Conservation (phyloP, 2,113 vertebrate genomes). For the Catharus fuscescens region DNA sequence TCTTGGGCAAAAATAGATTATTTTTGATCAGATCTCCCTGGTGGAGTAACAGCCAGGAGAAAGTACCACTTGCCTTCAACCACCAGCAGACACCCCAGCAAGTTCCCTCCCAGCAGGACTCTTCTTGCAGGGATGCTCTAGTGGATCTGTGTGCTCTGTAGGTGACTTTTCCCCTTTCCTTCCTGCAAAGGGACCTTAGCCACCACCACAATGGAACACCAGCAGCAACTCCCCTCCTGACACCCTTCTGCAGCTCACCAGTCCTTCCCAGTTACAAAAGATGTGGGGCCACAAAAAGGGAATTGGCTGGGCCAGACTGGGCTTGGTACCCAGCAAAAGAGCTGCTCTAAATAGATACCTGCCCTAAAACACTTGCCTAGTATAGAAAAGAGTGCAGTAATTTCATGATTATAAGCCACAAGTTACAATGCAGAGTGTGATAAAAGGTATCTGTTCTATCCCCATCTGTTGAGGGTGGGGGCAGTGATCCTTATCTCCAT, state of each 20-base stretch:
- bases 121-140: neutral
- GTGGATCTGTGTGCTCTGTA: neutral
- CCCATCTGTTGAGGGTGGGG: no score
- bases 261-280: neutral
- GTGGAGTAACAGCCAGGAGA: neutral
- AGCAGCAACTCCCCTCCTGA: neutral
- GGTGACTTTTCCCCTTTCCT: neutral
- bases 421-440: no score
- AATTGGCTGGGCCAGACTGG: neutral
- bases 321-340: neutral
- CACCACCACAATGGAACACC: fast-evolving
- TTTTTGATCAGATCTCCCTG: neutral
- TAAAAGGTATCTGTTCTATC: no score
- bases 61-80: neutral
- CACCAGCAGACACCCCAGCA: neutral
- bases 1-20: neutral
- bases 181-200: neutral
- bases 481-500: no score
- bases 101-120: neutral
- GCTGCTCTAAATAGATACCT: neutral
- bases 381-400: neutral
- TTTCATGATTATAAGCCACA: no score
- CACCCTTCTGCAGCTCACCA: neutral
- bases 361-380: neutral
- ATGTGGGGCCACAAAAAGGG: fast-evolving